Conservation (phyloP, 2,113 vertebrate genomes). For the Ivindomyrus marchei region DNA sequence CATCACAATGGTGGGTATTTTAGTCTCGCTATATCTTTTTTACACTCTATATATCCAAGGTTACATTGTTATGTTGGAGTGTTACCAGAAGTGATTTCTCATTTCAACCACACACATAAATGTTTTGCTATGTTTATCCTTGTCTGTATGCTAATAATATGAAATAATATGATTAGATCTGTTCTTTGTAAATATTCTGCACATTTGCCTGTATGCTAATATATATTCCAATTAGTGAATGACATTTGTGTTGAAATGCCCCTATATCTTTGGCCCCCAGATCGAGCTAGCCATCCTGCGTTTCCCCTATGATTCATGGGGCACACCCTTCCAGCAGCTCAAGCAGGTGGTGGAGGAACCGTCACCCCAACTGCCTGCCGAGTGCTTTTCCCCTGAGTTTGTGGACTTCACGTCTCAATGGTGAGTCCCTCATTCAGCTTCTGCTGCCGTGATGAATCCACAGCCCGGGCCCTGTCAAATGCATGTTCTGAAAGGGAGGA, state of each 20-base stretch:
- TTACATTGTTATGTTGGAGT: not conserved
- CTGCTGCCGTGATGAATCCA: not conserved
- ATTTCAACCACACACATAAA: not conserved
- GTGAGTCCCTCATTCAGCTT: slow-evolving; percentile 45
- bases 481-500: not conserved
- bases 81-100: not conserved
- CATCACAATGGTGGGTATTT: slow-evolving; percentile 80
- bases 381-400: slow-evolving; percentile 81
- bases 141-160: not conserved
- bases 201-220: not conserved
- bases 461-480: not conserved
- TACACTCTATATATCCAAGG: not conserved
- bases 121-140: not conserved
- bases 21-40: not conserved
- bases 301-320: slow-evolving; percentile 92
- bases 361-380: slow-evolving; percentile 77
- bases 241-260: not conserved
- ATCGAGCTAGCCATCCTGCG: slow-evolving; percentile 89
- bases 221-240: not conserved
- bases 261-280: slow-evolving; percentile 43
- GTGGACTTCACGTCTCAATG: slow-evolving; percentile 92
- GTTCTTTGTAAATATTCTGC: not conserved
- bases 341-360: slow-evolving; percentile 96
- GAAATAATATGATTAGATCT: not conserved
- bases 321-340: slow-evolving; percentile 93